Evolutionary conservation across 1,140 invertebrate species (phyloP).

Genomic region (Dolichoris vasculosae): DNA sequence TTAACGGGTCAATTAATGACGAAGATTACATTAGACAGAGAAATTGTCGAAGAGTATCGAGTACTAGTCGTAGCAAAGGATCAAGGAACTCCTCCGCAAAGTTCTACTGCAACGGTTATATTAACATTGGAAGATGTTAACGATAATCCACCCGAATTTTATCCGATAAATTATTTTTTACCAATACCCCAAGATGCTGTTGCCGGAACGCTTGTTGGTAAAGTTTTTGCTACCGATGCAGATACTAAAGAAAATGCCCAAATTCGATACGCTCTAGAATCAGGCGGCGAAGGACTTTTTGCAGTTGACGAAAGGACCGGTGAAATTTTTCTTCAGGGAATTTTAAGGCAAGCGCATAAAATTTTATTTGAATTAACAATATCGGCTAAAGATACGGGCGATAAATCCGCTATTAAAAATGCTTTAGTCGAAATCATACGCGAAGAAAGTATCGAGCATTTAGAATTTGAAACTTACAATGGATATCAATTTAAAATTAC

Average conservation of each 20-base stretch:
- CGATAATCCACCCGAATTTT: constrained; percentile 92
- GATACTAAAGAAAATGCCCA: constrained; percentile 90
- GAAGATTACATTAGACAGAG: constrained; percentile 85
- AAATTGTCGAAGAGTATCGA: constrained; percentile 84
- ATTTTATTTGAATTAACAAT: constrained; percentile 83
- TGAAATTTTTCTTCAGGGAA: constrained; percentile 80
- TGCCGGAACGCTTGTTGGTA: constrained; percentile 80
- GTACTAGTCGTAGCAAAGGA: constrained; percentile 93
- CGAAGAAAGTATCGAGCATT: constrained; percentile 79
- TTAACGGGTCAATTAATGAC: constrained; percentile 91
- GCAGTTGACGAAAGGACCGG: constrained; percentile 85
- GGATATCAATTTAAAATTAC: constrained; percentile 87
- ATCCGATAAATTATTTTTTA: constrained; percentile 88
- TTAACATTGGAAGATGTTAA: constrained; percentile 91
- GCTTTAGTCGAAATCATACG: constrained; percentile 89
- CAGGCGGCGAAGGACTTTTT: constrained; percentile 86
- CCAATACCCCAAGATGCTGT: constrained; percentile 80
- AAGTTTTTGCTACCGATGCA: constrained; percentile 84
- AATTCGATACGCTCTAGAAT: constrained; percentile 85
- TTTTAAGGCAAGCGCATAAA: constrained; percentile 79
- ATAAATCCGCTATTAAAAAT: constrained; percentile 80
- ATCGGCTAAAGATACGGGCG: constrained; percentile 86
- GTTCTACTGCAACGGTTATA: constrained; percentile 89
- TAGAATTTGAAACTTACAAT: constrained; percentile 83
- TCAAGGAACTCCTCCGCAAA: constrained; percentile 90